These are phyloP conservation scores for Axinella damicornis DNA, from an alignment of 37 sponge, comb jelly and placozoan genomes.

Conservation along the genomic window DNA sequence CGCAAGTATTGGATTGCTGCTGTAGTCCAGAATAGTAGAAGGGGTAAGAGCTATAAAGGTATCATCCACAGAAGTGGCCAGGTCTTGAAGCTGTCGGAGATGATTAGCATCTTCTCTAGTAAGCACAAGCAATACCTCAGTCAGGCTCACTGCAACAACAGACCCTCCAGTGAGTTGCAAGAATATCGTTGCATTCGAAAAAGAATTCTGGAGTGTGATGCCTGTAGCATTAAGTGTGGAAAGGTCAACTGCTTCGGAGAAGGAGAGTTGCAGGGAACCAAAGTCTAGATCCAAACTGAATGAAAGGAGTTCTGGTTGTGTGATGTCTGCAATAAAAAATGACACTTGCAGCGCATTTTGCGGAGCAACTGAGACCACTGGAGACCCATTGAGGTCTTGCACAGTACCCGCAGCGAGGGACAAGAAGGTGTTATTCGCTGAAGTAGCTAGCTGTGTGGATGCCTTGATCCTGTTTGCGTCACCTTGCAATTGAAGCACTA, in stretches of 20 bases:
- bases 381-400: conserved; percentile 71
- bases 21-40: conserved; percentile 63
- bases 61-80: conserved; percentile 59
- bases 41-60: conserved; percentile 58
- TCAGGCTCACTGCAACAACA: conserved; percentile 26
- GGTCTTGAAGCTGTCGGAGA: conserved; percentile 24
- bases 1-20: conserved; percentile 60
- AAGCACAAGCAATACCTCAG: conserved; percentile 46
- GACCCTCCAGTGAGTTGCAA: conserved; percentile 66
- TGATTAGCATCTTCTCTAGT: conserved; percentile 48
- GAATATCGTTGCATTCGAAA: conserved; percentile 36
- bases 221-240: conserved; percentile 49
- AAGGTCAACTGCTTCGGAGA: conserved; percentile 80
- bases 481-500: too few species aligned
- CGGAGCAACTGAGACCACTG: conserved; percentile 21
- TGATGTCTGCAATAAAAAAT: conserved; percentile 57
- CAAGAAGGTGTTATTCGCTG: conserved; percentile 67
- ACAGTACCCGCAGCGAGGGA: conserved; percentile 56
- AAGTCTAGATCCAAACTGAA: conserved; percentile 67
- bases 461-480: conserved; percentile 77
- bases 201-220: conserved; percentile 67
- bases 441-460: conserved; percentile 46
- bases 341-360: conserved; percentile 41
- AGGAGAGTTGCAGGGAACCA: conserved; percentile 62
- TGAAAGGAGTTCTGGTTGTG: conserved; percentile 60